Conservation (phyloP, 1,140 invertebrate species). For the Cardiocondyla obscurior region DNA sequence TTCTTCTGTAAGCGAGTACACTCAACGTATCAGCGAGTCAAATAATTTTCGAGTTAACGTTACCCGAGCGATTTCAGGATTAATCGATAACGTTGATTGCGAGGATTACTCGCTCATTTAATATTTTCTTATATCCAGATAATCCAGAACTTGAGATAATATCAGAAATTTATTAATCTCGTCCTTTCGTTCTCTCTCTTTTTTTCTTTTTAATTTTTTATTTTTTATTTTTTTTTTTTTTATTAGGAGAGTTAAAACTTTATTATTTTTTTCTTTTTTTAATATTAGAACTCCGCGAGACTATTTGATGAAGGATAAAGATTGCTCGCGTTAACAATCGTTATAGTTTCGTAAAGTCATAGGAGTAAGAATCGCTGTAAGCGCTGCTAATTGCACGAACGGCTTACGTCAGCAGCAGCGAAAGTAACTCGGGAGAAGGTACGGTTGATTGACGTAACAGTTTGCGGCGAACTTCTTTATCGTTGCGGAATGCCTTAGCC, state of each 20-base stretch:
- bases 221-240: no score
- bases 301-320: background rate
- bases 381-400: constrained; percentile 7
- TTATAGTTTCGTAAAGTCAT: background rate
- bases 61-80: background rate
- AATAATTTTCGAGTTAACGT: background rate
- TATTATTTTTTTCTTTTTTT: no score
- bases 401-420: constrained; percentile 14
- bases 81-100: no score
- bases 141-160: no score
- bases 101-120: no score
- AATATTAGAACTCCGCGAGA: background rate
- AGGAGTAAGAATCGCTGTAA: background rate
- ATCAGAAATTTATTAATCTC: background rate
- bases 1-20: background rate
- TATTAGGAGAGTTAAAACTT: background rate
- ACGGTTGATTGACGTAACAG: constrained; percentile 52
- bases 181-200: no score
- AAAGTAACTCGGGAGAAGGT: constrained; percentile 21
- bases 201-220: no score
- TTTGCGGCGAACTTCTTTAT: constrained; percentile 29
- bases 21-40: background rate
- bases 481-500: background rate
- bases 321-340: constrained; percentile 1
- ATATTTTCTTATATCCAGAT: no score